Evolutionary conservation across 2,888 invertebrate species (phyloP).

Genomic region (Carcina quercana): DNA sequence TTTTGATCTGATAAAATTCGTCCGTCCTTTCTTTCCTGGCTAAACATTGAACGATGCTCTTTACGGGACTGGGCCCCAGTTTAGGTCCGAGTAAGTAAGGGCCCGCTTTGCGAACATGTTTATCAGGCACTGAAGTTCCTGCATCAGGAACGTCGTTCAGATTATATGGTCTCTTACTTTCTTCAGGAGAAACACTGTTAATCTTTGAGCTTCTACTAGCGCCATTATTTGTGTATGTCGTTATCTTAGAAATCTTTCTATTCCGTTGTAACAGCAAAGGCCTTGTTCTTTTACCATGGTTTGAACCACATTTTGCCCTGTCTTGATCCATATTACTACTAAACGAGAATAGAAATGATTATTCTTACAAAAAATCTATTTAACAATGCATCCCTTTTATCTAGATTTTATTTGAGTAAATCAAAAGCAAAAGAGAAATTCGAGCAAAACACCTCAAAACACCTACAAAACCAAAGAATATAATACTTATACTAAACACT

Average conservation of each 20-base stretch:
- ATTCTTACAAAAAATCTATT: not conserved
- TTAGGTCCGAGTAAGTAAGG: constrained; percentile 81
- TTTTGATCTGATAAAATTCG: constrained; percentile 81
- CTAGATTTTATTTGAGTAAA: too few relatives aligned
- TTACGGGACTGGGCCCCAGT: constrained; percentile 82
- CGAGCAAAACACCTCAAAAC: too few relatives aligned
- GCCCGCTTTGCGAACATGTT: constrained; percentile 76
- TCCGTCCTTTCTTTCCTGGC: constrained; percentile 81
- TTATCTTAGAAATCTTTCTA: constrained; percentile 52
- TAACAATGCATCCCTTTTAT: too few relatives aligned
- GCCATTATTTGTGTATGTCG: constrained; percentile 46
- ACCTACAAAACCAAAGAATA: too few relatives aligned
- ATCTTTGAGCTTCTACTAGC: constrained; percentile 47
- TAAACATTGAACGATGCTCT: constrained; percentile 84
- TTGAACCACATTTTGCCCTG: constrained; percentile 49
- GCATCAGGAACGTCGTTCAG: constrained; percentile 57
- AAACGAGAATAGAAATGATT: not conserved
- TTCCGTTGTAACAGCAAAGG: constrained; percentile 59
- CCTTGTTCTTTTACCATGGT: constrained; percentile 62
- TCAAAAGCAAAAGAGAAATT: too few relatives aligned
- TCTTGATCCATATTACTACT: constrained; percentile 50
- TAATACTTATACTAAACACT: too few relatives aligned
- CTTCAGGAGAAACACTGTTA: constrained; percentile 31
- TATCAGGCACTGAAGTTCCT: constrained; percentile 70
- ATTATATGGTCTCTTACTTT: constrained; percentile 39